Evolutionary conservation across 2,113 vertebrate genomes (phyloP).

Genomic region (Rhinogobius similis): DNA sequence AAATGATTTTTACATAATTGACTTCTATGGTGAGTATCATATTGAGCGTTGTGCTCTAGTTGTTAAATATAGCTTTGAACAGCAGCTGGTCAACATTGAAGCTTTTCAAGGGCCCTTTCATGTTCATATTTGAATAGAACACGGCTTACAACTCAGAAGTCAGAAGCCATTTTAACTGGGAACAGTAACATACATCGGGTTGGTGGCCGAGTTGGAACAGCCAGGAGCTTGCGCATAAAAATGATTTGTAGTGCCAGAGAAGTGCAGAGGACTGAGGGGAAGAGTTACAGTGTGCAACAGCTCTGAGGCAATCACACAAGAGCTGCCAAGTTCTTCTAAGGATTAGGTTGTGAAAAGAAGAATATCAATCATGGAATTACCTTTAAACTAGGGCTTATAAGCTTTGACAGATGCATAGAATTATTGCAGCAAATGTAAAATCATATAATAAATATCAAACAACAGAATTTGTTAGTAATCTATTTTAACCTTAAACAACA

Average conservation of each 20-base stretch:
- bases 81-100: conserved; percentile 35
- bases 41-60: conserved; percentile 53
- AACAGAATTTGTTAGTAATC: neutral
- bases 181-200: conserved; percentile 4
- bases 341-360: neutral
- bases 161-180: conserved; percentile 30
- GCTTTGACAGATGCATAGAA: conserved; percentile 1
- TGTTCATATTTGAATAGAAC: conserved; percentile 12
- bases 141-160: conserved; percentile 24
- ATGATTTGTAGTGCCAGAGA: conserved; percentile 45
- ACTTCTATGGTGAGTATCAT: conserved; percentile 44
- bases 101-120: neutral
- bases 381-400: conserved; percentile 13
- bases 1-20: conserved; percentile 64
- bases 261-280: conserved; percentile 9
- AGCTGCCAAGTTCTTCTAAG: conserved; percentile 17
- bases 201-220: conserved; percentile 12
- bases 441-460: neutral
- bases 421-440: conserved; percentile 5
- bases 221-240: conserved; percentile 38
- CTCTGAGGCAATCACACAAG: conserved; percentile 3
- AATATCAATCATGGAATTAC: conserved; percentile 11
- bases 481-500: neutral
- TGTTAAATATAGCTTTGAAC: conserved; percentile 60
- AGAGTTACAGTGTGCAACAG: conserved; percentile 12